Evolutionary conservation across 1,140 invertebrate species (phyloP), one percentile per base, ranked within the genome.

Genomic region (Pogonomyrmex californicus): DNA sequence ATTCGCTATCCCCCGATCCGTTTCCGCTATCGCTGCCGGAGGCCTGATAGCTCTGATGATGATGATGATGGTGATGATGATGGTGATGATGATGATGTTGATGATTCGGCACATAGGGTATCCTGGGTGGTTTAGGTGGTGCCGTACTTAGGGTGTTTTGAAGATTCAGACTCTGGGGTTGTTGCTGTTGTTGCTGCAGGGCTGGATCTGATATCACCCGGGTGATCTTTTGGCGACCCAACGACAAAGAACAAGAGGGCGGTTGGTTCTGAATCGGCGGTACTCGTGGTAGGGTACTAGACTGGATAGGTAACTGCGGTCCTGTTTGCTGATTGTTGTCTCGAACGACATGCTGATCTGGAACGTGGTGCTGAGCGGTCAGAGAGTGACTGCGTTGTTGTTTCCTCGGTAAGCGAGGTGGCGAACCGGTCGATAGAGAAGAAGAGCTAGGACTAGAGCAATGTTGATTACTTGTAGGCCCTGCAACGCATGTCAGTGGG

Each of bases 1-100:
- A 95, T 62, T 95, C 95, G 33, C 95, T 95, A 93, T 98, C 98
- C 0, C 98, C 98, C 0, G 98, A 98, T 0, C 98, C 98, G 90
- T 98, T 98, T 1, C 98, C 98, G 10, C 98, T 98, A 95, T 98
- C 98, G 0, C 98, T 98, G 1, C 98, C 98, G 62, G 97, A 98
- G 1, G 97, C 97, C 85, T 98, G 97, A 90, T 98, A 98, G 0
- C 93, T 94, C 51, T 90, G 92, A 73, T 93, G 92, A 68, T 92
- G 92, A 33, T 91, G 92, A 49, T 93, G 92, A 41, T 94, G 92
- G 65, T 93, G 93, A 6, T 92, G 93, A 83, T 94, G 92, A 70
- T 94, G 91, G 63, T 91, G 89, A 38, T 93, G 91, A 12, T 88
- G 54, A 23, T 86, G 89, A 5, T 90, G 90, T 49, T 91, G 92